These are phyloP conservation scores for Rhabditoides inermis DNA, from an alignment of 2,888 invertebrate genomes.

Conservation along the genomic window DNA sequence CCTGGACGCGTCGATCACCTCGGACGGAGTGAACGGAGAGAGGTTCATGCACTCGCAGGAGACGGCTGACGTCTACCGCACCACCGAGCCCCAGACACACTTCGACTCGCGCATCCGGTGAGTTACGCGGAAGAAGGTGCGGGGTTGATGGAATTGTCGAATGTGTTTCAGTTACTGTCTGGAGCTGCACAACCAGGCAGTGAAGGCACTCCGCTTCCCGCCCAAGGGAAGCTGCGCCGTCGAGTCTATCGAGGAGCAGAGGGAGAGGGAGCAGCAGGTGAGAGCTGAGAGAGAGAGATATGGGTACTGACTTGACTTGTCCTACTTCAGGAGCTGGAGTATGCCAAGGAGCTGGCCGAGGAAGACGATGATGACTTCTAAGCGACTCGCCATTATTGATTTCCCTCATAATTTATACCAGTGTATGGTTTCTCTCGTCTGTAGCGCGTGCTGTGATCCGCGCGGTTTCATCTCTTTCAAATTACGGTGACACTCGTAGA, in stretches of 20 bases:
- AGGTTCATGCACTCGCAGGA: conserved; percentile 90
- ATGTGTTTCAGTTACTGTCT: conserved; percentile 68
- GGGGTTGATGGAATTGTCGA: not conserved
- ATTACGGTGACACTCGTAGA: too few species aligned
- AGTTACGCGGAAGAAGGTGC: not conserved
- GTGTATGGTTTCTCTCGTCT: not conserved
- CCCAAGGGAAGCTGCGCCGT: conserved; percentile 96
- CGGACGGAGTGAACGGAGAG: conserved; percentile 65
- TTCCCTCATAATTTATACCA: not conserved
- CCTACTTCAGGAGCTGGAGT: conserved; percentile 72
- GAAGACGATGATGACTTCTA: conserved; percentile 70
- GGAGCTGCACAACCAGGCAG: conserved; percentile 94
- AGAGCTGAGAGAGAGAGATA: too few species aligned
- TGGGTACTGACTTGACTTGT: too few species aligned
- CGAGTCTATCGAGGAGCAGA: conserved; percentile 59
- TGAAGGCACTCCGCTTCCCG: conserved; percentile 95
- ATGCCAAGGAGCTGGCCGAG: conserved; percentile 99
- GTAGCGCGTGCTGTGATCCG: not conserved
- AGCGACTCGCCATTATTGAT: not conserved
- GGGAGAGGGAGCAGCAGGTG: conserved; percentile 44
- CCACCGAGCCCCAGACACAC: conserved; percentile 59
- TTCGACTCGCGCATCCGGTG: conserved; percentile 67
- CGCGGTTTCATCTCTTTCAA: too few species aligned
- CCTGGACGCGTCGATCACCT: conserved; percentile 91
- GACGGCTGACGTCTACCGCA: conserved; percentile 83